Conservation (phyloP, 1,140 invertebrate species). For the Caenorhabditis remanei region DNA sequence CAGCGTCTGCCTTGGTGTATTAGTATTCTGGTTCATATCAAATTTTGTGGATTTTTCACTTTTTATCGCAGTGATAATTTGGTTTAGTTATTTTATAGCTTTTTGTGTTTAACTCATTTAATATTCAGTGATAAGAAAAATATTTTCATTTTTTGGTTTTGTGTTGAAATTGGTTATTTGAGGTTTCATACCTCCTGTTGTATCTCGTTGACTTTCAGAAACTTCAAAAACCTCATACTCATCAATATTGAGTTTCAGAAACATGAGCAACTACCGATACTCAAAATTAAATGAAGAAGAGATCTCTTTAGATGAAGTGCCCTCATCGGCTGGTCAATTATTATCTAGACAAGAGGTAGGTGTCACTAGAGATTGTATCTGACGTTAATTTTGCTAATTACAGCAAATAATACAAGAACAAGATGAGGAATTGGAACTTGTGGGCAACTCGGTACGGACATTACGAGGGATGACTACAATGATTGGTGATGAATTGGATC, state of each 20-base stretch:
- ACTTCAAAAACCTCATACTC: not conserved
- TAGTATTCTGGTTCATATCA: constrained; percentile 26
- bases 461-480: constrained; percentile 73
- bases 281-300: constrained; percentile 48
- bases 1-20: constrained; percentile 16
- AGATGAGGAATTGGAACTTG: constrained; percentile 72
- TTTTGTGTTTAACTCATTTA: not conserved
- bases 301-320: constrained; percentile 8
- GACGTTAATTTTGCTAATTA: not conserved
- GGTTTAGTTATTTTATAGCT: not conserved
- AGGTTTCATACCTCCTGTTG: not conserved
- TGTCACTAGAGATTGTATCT: not conserved
- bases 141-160: not conserved
- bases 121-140: too few species aligned
- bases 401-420: constrained; percentile 72
- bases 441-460: constrained; percentile 71
- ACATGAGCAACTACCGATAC: constrained; percentile 52
- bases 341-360: constrained; percentile 6
- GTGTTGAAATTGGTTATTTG: not conserved
- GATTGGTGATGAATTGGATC: constrained; percentile 75
- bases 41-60: not conserved
- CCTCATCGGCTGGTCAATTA: constrained; percentile 12
- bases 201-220: not conserved
- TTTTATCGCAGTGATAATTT: not conserved
- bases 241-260: not conserved